These are phyloP conservation scores for Montipora efflorescens DNA, from an alignment of 64 coral and sea anemone genomes.

Conservation along the genomic window DNA sequence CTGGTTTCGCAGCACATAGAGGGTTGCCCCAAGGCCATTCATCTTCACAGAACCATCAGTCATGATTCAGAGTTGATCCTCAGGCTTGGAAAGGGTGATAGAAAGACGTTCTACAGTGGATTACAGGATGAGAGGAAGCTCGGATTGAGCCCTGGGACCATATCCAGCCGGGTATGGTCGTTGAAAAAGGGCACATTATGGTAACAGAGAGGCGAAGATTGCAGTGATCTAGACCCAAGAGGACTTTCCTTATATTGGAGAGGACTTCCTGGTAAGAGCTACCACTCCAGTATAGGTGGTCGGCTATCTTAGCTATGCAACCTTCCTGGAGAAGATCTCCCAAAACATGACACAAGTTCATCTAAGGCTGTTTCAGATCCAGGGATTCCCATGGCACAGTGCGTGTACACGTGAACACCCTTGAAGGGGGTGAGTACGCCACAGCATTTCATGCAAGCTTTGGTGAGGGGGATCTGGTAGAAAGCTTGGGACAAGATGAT, in stretches of 20 bases:
- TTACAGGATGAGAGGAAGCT: conserved; percentile 35
- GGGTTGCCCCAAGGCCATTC: conserved; percentile 25
- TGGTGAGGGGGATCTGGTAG: conserved; percentile 21
- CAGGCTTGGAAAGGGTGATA: neutral
- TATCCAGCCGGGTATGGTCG: conserved; percentile 4
- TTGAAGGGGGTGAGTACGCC: conserved; percentile 42
- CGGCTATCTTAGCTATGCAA: neutral
- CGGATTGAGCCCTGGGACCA: conserved; percentile 5
- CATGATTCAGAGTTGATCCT: conserved; percentile 35
- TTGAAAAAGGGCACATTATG: neutral
- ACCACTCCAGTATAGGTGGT: neutral
- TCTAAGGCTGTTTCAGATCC: conserved; percentile 10
- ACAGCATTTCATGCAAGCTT: conserved; percentile 1
- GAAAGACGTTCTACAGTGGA: neutral
- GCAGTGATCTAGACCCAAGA: neutral
- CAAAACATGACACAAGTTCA: neutral
- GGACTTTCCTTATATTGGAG: no score
- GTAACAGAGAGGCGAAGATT: conserved; percentile 26
- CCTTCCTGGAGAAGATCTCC: no score
- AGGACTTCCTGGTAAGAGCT: conserved; percentile 23
- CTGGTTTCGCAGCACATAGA: conserved; percentile 30
- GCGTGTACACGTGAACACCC: conserved; percentile 17
- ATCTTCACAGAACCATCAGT: conserved; percentile 25
- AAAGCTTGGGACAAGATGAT: conserved; percentile 1
- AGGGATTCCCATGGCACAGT: neutral